phyloP scores from a whole-genome alignment of 2,113 vertebrate species.

The Caracal caracal region DNA sequence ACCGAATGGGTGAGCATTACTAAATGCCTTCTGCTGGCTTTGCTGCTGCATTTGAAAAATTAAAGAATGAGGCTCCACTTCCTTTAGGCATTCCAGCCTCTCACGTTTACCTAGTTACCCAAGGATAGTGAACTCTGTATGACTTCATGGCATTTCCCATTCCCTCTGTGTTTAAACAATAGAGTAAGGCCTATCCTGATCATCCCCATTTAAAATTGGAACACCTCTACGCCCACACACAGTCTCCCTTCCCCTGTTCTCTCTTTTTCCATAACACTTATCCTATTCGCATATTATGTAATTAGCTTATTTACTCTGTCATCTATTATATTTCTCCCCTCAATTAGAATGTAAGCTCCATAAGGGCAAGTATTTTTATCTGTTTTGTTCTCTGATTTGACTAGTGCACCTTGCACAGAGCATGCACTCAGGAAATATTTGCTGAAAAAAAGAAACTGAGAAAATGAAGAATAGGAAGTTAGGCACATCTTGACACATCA shows the following conservation, averaged over 20 bases:
- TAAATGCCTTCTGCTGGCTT: not conserved
- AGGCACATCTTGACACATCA: not conserved
- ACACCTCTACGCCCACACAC: not conserved
- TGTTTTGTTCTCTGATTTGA: slow-evolving; percentile 28
- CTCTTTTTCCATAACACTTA: not conserved
- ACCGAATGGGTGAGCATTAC: not conserved
- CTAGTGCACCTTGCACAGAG: not conserved
- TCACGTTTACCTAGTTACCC: not conserved
- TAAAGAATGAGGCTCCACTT: slow-evolving; percentile 2
- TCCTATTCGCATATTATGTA: not conserved
- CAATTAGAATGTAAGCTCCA: not conserved
- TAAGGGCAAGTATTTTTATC: slow-evolving; percentile 16
- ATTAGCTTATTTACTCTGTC: not conserved
- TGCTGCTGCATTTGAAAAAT: slow-evolving; percentile 18
- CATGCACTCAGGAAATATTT: slow-evolving; percentile 13
- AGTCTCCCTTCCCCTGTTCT: not conserved
- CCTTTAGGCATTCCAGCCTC: not conserved
- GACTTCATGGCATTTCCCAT: not conserved
- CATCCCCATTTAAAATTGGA: not conserved
- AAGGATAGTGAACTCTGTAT: not conserved
- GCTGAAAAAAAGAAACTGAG: slow-evolving; percentile 34
- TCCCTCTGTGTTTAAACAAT: not conserved
- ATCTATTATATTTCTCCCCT: not conserved
- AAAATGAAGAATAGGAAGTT: slow-evolving; percentile 1
- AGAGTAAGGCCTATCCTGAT: not conserved